Evolutionary conservation across 2,888 invertebrate species (phyloP), one percentile per base, ranked within the genome.

Genomic region (Aleiodes alternator): DNA sequence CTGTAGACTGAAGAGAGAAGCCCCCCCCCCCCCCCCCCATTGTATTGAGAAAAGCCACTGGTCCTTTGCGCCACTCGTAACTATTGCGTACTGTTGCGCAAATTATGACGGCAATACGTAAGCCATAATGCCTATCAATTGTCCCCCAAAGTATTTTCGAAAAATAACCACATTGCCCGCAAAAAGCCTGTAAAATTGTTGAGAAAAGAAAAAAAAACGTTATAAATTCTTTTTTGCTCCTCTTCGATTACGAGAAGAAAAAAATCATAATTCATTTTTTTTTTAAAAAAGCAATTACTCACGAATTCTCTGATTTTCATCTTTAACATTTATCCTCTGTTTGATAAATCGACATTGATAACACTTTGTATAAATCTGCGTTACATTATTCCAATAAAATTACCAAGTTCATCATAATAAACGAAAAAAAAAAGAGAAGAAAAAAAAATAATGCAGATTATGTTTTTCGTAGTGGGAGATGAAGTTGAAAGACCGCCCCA

Each of bases 401-500:
- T 6, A 55, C 55, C 6, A 55, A n/a, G 16, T 43, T 43, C 11
- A 55, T 76, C 64, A 43, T 69, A 69, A 61, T 55, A 23, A 23
- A 23, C 2, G 23, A 71, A 70, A 74, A 64, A 68, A 43, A 68
- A 76, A 70, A 73, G 59, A 70, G 48, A 48, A 59, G 61, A 73
- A 70, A 53, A 48, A 66, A 61, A 73, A 73, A 76, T 79, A 38
- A 38, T 66, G 70, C 72, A 43, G 48, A 70, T 51, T 16, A 69
- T 64, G 70, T 72, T 43, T 69, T 56, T 55, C 6, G 55, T 55
- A n/a, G 14, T 16, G 14, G 14, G 16, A n/a, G 55, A 55, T 55
- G 16, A 55, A 55, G 55, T n/a, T 55, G 55, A 7, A 43, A 77
- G 75, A 69, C 75, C 75, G 64, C 66, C 71, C 73, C 73, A 72